Conservation (phyloP, 2,797 vertebrate species). For the Tolypeutes matacus region DNA sequence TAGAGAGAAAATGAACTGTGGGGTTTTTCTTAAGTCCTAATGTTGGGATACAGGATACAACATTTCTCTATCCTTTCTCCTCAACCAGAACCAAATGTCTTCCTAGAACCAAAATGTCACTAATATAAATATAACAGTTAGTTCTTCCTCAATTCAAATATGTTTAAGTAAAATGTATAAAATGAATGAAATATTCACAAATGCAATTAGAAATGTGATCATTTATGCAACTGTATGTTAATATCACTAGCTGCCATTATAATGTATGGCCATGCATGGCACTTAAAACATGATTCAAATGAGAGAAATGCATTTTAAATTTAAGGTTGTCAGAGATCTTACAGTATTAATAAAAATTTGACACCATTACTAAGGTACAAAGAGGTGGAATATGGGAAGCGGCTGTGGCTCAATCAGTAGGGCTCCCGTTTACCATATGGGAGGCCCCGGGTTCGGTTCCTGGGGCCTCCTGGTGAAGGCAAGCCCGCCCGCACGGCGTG, state of each 20-base stretch:
- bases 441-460: too few species aligned
- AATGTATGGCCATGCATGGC: not conserved
- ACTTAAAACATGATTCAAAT: constrained; percentile 20
- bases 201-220: constrained; percentile 3
- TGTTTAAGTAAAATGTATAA: constrained; percentile 27
- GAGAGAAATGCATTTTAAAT: not conserved
- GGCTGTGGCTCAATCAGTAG: too few species aligned
- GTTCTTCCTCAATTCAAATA: not conserved
- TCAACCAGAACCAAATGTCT: constrained; percentile 1
- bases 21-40: not conserved
- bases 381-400: not conserved
- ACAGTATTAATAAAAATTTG: not conserved
- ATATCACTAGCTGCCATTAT: not conserved
- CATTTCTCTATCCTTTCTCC: constrained; percentile 19
- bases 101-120: not conserved
- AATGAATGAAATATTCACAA: constrained; percentile 8
- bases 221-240: not conserved
- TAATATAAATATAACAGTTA: not conserved
- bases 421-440: too few species aligned
- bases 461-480: too few species aligned
- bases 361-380: not conserved
- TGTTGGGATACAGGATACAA: not conserved
- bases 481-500: too few species aligned
- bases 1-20: not conserved
- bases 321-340: not conserved